Conservation (phyloP, 2,888 invertebrate species). For the Timandra comae region DNA sequence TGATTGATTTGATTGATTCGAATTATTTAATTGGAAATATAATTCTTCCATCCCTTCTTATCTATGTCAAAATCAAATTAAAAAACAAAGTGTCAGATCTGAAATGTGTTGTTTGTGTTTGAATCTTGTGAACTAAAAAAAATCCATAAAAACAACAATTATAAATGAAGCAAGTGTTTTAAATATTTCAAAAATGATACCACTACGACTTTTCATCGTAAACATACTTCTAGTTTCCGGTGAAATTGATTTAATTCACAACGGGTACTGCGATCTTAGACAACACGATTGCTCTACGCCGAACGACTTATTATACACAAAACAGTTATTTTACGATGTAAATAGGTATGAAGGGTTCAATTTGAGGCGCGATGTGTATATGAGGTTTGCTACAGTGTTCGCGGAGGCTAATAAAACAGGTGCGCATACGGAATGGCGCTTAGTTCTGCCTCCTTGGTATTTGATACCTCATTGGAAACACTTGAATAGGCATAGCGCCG, state of each 20-base stretch:
- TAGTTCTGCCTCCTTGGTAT: constrained; percentile 96
- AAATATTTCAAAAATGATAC: no score
- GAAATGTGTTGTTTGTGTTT: no score
- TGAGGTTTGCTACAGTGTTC: constrained; percentile 91
- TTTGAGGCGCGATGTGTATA: constrained; percentile 95
- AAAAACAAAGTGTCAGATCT: no score
- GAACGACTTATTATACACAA: constrained; percentile 31
- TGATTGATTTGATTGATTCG: no score
- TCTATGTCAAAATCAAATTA: no score
- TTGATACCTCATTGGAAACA: constrained; percentile 96
- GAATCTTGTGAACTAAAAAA: no score
- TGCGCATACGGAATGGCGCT: constrained; percentile 67
- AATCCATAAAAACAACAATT: no score
- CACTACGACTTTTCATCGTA: not conserved
- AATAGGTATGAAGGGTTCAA: constrained; percentile 98
- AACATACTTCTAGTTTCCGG: not conserved
- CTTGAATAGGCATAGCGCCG: no score
- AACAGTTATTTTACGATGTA: constrained; percentile 93
- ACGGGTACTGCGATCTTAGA: not conserved
- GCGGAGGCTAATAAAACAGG: constrained; percentile 78
- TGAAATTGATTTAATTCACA: not conserved
- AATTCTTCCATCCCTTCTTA: no score
- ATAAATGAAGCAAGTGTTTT: no score
- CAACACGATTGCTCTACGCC: not conserved
- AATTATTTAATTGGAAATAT: no score